Conservation (phyloP, 2,113 vertebrate species). For the Bolborhynchus lineola region DNA sequence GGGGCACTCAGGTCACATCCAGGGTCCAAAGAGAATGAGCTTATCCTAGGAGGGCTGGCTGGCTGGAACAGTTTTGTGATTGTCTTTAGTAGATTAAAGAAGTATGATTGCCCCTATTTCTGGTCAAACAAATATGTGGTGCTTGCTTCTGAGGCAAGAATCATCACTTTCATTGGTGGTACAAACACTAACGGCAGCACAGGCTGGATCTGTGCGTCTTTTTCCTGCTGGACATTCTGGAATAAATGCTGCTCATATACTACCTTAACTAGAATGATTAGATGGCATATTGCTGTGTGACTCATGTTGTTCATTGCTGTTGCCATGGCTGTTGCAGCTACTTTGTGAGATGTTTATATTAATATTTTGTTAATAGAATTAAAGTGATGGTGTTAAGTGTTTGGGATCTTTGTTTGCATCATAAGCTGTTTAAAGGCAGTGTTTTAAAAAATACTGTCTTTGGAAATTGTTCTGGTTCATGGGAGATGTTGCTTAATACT, state of each 20-base stretch:
- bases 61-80: background rate
- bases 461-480: background rate
- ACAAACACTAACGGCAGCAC: background rate
- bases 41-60: background rate
- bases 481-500: background rate
- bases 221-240: background rate
- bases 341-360: background rate
- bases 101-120: background rate
- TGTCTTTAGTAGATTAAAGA: background rate
- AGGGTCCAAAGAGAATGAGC: background rate
- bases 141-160: background rate
- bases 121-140: background rate
- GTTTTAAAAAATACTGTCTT: background rate
- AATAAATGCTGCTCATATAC: background rate
- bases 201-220: background rate
- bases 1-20: background rate
- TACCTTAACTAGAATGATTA: background rate
- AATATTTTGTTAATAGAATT: background rate
- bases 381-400: background rate
- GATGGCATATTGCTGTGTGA: background rate
- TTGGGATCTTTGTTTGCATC: background rate
- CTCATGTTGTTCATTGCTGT: background rate
- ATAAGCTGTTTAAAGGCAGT: background rate
- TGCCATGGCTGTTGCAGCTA: conserved; percentile 1
- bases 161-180: background rate